phyloP scores from a whole-genome alignment of 2,797 vertebrate genomes.

The Caiman crocodilus region DNA sequence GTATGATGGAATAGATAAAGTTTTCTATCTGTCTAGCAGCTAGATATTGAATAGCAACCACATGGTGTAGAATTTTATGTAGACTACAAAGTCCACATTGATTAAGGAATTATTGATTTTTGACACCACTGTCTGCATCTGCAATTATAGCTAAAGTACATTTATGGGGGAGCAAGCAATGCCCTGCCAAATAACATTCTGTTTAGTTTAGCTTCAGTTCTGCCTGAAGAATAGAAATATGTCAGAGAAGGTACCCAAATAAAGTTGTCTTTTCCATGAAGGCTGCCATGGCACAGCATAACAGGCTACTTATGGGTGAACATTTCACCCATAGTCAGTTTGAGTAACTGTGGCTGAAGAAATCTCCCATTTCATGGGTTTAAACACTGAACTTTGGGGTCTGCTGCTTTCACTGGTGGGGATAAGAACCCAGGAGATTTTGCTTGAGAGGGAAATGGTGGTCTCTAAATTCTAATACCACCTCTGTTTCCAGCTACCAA shows the following conservation, averaged over 20 bases:
- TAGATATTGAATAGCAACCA: not conserved
- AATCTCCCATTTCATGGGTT: not conserved
- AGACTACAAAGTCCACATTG: not conserved
- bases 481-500: not conserved
- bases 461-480: not conserved
- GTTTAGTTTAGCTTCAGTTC: not conserved
- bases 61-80: not conserved
- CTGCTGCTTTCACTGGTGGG: not conserved
- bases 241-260: slow-evolving; percentile 1
- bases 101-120: not conserved
- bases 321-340: not conserved
- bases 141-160: not conserved
- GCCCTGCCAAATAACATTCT: not conserved
- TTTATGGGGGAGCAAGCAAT: not conserved
- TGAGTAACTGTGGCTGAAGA: not conserved
- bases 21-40: not conserved
- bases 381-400: slow-evolving; percentile 4
- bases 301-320: not conserved
- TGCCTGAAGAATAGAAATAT: slow-evolving; percentile 18
- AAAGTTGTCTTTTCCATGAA: not conserved
- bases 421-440: not conserved
- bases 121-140: not conserved
- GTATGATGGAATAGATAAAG: not conserved
- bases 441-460: not conserved
- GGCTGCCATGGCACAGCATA: not conserved